phyloP scores from a whole-genome alignment of 2,888 invertebrate species.

The Phyllotreta striolata region DNA sequence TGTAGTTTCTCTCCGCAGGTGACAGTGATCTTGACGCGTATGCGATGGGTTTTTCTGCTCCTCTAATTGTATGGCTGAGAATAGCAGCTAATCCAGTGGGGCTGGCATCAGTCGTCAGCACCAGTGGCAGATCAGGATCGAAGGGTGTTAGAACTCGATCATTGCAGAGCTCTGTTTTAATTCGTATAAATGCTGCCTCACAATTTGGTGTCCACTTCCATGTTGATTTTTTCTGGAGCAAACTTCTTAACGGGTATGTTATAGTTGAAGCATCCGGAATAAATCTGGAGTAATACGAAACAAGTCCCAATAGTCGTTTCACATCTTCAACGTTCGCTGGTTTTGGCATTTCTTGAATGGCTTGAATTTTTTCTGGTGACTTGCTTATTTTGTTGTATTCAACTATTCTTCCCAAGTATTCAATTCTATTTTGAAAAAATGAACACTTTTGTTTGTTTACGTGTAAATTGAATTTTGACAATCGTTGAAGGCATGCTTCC shows the following conservation, averaged over 20 bases:
- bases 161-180: conserved; percentile 16
- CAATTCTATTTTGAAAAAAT: conserved; percentile 5
- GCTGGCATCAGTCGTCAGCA: conserved; percentile 29
- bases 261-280: neutral
- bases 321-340: neutral
- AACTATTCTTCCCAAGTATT: conserved; percentile 37
- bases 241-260: conserved; percentile 6
- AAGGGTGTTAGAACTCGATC: neutral
- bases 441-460: neutral
- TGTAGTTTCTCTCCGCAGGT: too few relatives aligned
- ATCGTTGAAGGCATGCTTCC: neutral
- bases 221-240: neutral
- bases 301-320: too few relatives aligned
- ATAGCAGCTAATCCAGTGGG: conserved; percentile 26
- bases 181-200: conserved; percentile 18
- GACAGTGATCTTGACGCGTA: too few relatives aligned
- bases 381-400: conserved; percentile 11
- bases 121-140: conserved; percentile 24
- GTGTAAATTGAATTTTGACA: conserved; percentile 6
- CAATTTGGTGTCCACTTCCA: conserved; percentile 5
- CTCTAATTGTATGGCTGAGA: conserved; percentile 13
- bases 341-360: conserved; percentile 3
- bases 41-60: conserved; percentile 3
- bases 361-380: neutral
- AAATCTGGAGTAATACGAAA: too few relatives aligned